phyloP scores from a whole-genome alignment of 37 sponge, comb jelly and placozoan species.

The Sycon ciliatum region DNA sequence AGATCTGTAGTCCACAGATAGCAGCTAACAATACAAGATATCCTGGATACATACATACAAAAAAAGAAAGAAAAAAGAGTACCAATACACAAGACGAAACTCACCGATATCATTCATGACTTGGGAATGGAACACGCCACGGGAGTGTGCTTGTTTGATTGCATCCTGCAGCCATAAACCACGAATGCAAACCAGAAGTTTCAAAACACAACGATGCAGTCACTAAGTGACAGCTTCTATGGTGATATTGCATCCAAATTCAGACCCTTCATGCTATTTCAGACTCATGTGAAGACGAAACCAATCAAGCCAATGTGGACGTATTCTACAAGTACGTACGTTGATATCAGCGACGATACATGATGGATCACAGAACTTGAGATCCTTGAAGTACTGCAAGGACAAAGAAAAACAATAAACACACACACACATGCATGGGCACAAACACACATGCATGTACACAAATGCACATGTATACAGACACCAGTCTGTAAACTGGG shows the following conservation, averaged over 20 bases:
- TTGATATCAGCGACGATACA: conserved; percentile 10
- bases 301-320: no score
- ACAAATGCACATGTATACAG: background rate
- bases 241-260: no score
- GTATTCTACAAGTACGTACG: background rate
- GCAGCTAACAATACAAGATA: no score
- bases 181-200: no score
- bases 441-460: conserved; percentile 5
- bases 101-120: conserved; percentile 46
- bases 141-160: conserved; percentile 43
- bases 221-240: no score
- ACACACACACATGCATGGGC: conserved; percentile 8
- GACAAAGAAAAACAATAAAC: background rate
- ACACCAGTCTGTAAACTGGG: no score
- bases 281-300: no score
- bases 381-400: background rate
- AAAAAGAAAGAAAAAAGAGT: no score
- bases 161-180: conserved; percentile 41
- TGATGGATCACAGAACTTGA: background rate
- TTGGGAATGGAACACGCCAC: conserved; percentile 41
- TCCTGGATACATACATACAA: no score
- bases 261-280: no score
- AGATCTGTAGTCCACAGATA: no score
- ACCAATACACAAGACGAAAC: background rate
- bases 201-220: no score